Base-by-base conservation (phyloP, 1,140 invertebrate species). In the roundworm (Caenorhabditis elegans) region DNA sequence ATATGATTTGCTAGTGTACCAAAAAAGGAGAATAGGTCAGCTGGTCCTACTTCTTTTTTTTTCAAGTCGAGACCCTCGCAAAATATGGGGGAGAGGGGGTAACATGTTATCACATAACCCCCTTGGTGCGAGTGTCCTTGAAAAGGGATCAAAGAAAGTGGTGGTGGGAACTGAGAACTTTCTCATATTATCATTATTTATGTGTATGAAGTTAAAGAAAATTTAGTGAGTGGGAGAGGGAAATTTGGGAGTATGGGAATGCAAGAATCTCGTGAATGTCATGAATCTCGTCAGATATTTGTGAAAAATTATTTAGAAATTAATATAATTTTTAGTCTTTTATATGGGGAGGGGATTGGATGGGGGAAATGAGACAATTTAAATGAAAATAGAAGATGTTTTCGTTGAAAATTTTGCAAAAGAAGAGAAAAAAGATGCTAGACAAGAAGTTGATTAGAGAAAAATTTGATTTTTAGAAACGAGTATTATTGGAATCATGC, bases 161-260 rank as follows among this genome's bases (percentile, higher is more conserved):
- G 60, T 39, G 60, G 17, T 70, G 60, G 60, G 60, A 70, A 70
- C 60, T 70, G 34, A 39, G 60, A n/a, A 39, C 34, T 70, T 70
- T 70, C 60, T 70, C 60, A 70, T 70, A 70, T 70, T 70, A 70
- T 70, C 60, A 70, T 70, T 70, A 70, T 70, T 70, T 70, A 70
- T 70, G 60, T 36, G 60, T 70, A 28, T 26, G 3, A 17, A 22
- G 13, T 34, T 17, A 10, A 60, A 60, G 34, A n/a, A 60, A 34
- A 60, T 26, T 13, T 13, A 31, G 26, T 11, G 19, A 15, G 53
- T 3, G n/a, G 60, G 26, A 43, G n/a, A 0, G 43, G 28, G 34
- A 39, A 13, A 43, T 22, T 17, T 10, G 26, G 17, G 15, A 26
- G 22, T 53, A 17, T 26, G 5, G 19, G n/a, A n/a, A n/a, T n/a